Conservation (phyloP, 2,888 invertebrate genomes). For the Dusona sp. region DNA sequence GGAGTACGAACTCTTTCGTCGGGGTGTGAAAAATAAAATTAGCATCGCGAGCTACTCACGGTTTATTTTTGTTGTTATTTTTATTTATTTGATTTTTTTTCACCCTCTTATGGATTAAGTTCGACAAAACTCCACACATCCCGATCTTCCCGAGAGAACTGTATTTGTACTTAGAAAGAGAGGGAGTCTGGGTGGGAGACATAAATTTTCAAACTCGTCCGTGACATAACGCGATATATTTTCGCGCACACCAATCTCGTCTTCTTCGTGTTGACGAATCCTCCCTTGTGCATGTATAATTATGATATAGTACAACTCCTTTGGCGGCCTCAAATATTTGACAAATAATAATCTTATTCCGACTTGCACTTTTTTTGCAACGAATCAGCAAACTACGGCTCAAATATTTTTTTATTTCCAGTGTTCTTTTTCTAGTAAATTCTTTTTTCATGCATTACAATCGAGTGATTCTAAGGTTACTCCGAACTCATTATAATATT, state of each 20-base stretch:
- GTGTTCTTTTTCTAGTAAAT: not conserved
- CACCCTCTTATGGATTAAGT: slow-evolving; percentile 73
- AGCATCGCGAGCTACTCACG: slow-evolving; percentile 74
- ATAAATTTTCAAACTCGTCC: slow-evolving; percentile 53
- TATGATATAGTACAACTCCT: slow-evolving; percentile 32
- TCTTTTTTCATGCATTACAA: not conserved
- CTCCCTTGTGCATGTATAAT: slow-evolving; percentile 41
- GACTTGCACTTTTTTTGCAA: not conserved
- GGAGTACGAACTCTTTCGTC: slow-evolving; percentile 55
- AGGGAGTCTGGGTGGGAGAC: slow-evolving; percentile 16
- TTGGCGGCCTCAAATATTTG: slow-evolving; percentile 17
- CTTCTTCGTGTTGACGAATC: slow-evolving; percentile 28
- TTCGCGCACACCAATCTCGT: slow-evolving; percentile 11
- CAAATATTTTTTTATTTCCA: not conserved
- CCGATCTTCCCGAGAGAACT: slow-evolving; percentile 39
- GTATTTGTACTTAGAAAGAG: slow-evolving; percentile 12
- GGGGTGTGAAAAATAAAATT: slow-evolving; percentile 83
- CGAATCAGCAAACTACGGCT: not conserved
- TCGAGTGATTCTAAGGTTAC: not conserved
- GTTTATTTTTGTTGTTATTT: slow-evolving; percentile 13
- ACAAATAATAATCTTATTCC: slow-evolving; percentile 1
- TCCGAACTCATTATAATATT: not conserved
- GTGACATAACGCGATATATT: slow-evolving; percentile 46
- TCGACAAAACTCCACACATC: slow-evolving; percentile 57
- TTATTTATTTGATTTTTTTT: slow-evolving; percentile 44